Base-by-base conservation (phyloP, 1,140 invertebrate species). In the Sitobion miscanthi region DNA sequence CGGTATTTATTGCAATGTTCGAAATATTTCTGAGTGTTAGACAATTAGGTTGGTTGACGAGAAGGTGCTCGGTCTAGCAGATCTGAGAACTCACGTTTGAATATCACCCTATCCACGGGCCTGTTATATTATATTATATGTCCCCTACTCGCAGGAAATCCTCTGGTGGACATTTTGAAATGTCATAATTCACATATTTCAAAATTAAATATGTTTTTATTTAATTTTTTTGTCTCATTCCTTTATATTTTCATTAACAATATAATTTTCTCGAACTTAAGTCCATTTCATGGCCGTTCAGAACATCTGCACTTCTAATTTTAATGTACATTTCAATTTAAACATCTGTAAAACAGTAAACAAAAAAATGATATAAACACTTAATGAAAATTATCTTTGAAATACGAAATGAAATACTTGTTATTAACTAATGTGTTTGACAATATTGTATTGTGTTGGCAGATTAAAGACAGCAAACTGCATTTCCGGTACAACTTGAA, bases 401-500 rank as follows among this genome's bases (percentile, higher is more conserved):
- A 69, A 69, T 69, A 1, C 11, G 11, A 17, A 69, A 6, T 0
- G 14, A n/a, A 69, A 69, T n/a, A 69, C 25, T 69, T 69, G 30
- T 11, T 8, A 1, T 17, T 4, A n/a, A 14, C 14, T n/a, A n/a
- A 69, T 69, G 0, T 69, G 1, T n/a, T n/a, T 6, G 0, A 17
- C 5, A n/a, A 69, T n/a, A 69, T 69, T n/a, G 17, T 69, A n/a
- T 17, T 3, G 7, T 85, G 2, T 89, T 52, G 8, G n/a, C 20
- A 97, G 96, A 97, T 99, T 83, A 98, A 98, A 95, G 98, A 99
- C 95, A 97, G 98, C 62, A 96, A 97, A 94, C 95, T 99, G 42
- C 97, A 98, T 94, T 99, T 99, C 96, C 96, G 98, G 91, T 99
- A 98, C 95, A 99, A 99, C 95, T 95, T 99, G 25, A 99, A 99